A percentile compares a stretch with the other conserved stretches of the same genome.
These are phyloP conservation scores for Neogale vison DNA, from an alignment of 2,113 vertebrate genomes.

Conservation along the genomic window DNA sequence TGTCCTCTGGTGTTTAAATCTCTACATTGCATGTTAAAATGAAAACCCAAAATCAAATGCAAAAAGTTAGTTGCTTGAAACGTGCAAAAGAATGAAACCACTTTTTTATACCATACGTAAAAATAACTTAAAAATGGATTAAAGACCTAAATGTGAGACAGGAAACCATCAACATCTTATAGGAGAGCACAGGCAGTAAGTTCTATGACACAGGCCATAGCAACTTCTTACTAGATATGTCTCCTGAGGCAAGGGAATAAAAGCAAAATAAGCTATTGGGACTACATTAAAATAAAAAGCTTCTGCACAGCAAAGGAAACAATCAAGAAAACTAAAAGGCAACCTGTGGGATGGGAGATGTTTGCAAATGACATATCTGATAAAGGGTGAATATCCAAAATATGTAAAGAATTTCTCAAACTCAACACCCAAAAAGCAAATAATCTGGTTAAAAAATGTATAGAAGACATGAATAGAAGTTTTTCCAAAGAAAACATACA, in stretches of 20 bases:
- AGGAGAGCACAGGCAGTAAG: background rate
- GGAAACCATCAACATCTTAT: background rate
- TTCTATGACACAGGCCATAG: background rate
- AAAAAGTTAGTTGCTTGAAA: background rate
- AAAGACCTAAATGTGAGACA: background rate
- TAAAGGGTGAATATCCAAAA: background rate
- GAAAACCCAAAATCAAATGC: background rate
- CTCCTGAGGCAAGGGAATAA: background rate
- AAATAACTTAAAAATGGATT: background rate
- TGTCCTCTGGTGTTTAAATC: conserved; percentile 77
- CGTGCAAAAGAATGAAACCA: background rate
- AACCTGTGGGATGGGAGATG: background rate
- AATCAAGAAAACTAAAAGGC: background rate
- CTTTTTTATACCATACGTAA: background rate
- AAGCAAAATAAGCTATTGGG: background rate
- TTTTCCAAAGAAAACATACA: background rate
- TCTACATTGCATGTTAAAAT: conserved; percentile 61
- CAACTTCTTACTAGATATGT: background rate
- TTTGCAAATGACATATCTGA: background rate
- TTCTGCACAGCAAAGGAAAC: background rate
- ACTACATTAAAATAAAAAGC: background rate
- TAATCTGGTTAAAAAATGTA: background rate
- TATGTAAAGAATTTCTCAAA: background rate
- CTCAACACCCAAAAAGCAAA: background rate
- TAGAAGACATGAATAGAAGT: background rate